These are phyloP conservation scores for Lordiphosa clarofinis DNA, from an alignment of 1,140 invertebrate genomes.

Conservation along the genomic window DNA sequence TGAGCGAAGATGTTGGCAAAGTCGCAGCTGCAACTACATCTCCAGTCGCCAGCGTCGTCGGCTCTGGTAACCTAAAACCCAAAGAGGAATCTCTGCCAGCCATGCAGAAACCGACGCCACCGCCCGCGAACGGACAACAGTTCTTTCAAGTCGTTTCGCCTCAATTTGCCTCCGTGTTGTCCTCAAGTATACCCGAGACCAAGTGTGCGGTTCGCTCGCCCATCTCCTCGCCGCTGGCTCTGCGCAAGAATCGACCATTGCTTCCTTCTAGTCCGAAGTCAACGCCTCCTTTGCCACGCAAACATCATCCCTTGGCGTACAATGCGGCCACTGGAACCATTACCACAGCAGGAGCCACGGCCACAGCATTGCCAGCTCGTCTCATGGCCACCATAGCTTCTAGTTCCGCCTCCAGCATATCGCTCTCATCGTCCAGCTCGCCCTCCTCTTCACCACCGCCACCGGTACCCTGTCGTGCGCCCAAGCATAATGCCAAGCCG, in stretches of 20 bases:
- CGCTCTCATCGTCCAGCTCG: slow-evolving; percentile 69
- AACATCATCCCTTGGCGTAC: slow-evolving; percentile 66
- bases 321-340: slow-evolving; percentile 64
- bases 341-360: slow-evolving; percentile 42
- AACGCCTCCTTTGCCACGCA: slow-evolving; percentile 66
- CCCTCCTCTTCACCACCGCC: slow-evolving; percentile 71
- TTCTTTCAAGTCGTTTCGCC: slow-evolving; percentile 69
- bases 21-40: slow-evolving; percentile 29
- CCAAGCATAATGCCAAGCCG: slow-evolving; percentile 39
- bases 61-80: slow-evolving; percentile 22
- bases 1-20: slow-evolving; percentile 69
- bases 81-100: slow-evolving; percentile 27
- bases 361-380: slow-evolving; percentile 42
- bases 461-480: slow-evolving; percentile 64
- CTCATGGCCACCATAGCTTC: slow-evolving; percentile 57
- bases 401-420: slow-evolving; percentile 67
- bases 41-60: slow-evolving; percentile 17
- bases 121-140: slow-evolving; percentile 48
- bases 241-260: slow-evolving; percentile 60
- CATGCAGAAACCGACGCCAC: slow-evolving; percentile 50
- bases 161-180: slow-evolving; percentile 68
- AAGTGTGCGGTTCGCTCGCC: slow-evolving; percentile 61
- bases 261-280: slow-evolving; percentile 68
- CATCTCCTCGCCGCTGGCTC: slow-evolving; percentile 60
- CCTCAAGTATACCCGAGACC: slow-evolving; percentile 61